Evolutionary conservation across 2,888 invertebrate species (phyloP).

Genomic region (Artemia sinica): DNA sequence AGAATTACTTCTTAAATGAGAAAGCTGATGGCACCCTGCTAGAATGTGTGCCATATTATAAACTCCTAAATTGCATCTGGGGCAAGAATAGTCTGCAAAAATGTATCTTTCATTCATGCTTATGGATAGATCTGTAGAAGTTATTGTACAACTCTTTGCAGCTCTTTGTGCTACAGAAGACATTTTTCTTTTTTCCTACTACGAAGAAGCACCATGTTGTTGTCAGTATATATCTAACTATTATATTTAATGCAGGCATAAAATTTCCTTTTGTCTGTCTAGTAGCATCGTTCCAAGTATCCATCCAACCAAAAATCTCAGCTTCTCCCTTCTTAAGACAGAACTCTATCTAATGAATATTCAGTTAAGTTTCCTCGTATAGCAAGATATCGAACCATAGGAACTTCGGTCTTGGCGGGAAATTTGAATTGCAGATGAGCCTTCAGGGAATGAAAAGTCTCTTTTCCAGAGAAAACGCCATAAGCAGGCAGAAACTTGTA

Average conservation of each 20-base stretch:
- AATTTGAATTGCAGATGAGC: conserved; percentile 12
- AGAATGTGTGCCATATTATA: too few species aligned
- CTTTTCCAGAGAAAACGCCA: conserved; percentile 8
- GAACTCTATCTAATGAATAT: conserved; percentile 12
- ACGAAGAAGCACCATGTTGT: too few species aligned
- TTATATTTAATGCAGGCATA: not conserved
- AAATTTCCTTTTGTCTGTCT: not conserved
- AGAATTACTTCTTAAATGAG: too few species aligned
- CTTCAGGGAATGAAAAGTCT: conserved; percentile 7
- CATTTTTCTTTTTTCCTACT: too few species aligned
- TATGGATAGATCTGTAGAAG: too few species aligned
- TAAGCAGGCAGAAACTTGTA: not conserved
- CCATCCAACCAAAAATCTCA: conserved; percentile 7
- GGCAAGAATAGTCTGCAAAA: too few species aligned
- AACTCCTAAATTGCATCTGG: too few species aligned
- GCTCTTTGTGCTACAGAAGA: too few species aligned
- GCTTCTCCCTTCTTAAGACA: not conserved
- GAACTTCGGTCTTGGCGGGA: conserved; percentile 9
- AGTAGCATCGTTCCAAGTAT: not conserved
- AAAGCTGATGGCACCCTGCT: too few species aligned
- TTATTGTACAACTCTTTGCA: too few species aligned
- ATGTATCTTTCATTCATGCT: too few species aligned
- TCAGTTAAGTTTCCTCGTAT: not conserved
- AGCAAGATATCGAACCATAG: conserved; percentile 14
- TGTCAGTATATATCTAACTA: conserved; percentile 2